These are phyloP conservation scores for Anseranas semipalmata DNA, from an alignment of 2,113 vertebrate genomes.

Conservation along the genomic window DNA sequence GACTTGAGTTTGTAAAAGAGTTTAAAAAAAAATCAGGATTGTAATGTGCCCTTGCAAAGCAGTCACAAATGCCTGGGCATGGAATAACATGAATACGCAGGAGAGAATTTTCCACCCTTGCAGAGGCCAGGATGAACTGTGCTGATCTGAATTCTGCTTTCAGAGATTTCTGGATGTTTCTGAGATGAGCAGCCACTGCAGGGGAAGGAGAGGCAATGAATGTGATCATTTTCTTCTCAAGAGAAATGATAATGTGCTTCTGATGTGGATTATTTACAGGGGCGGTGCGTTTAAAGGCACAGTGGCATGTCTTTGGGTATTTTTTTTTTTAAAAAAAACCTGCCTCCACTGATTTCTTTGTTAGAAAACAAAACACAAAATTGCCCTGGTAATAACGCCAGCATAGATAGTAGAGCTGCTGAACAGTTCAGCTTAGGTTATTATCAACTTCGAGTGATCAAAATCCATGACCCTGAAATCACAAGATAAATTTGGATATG, in stretches of 20 bases:
- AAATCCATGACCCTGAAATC: background rate
- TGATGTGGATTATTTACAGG: background rate
- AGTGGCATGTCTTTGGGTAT: background rate
- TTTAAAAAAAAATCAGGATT: background rate
- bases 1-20: background rate
- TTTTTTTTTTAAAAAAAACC: background rate
- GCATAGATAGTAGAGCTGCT: background rate
- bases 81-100: background rate
- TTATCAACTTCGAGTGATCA: background rate
- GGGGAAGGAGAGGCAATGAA: background rate
- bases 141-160: background rate
- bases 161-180: background rate
- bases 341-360: fast-evolving
- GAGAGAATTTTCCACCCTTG: background rate
- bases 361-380: background rate
- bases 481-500: background rate
- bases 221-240: fast-evolving
- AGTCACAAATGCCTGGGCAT: background rate
- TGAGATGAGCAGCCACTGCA: background rate
- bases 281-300: background rate
- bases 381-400: background rate
- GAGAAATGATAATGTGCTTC: background rate
- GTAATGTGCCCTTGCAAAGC: background rate
- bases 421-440: background rate
- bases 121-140: background rate